These are phyloP conservation scores for Dicrostonyx torquatus DNA, from an alignment of 2,797 vertebrate genomes.

Conservation along the genomic window DNA sequence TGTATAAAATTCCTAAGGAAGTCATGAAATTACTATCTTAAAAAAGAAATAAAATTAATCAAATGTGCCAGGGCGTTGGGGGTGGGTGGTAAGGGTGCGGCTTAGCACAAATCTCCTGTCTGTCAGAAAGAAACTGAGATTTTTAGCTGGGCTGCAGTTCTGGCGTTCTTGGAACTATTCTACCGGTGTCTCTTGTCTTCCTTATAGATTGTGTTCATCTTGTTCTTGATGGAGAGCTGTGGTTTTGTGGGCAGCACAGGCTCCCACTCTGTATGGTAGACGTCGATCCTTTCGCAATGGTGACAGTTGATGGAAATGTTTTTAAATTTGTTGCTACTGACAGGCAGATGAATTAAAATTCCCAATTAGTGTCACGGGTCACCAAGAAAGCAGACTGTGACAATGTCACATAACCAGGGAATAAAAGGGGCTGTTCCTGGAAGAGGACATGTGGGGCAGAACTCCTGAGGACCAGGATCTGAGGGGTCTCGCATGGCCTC, in stretches of 20 bases:
- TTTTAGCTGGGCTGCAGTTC: constrained; percentile 35
- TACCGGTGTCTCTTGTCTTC: constrained; percentile 49
- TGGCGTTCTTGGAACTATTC: constrained; percentile 60
- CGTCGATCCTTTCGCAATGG: constrained; percentile 56
- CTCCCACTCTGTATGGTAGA: not conserved
- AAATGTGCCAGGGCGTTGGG: not conserved
- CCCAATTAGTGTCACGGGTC: constrained; percentile 54
- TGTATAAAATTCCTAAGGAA: not conserved
- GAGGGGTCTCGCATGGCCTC: not conserved
- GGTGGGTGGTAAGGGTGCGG: not conserved
- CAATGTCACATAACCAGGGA: not conserved
- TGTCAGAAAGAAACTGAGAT: constrained; percentile 56
- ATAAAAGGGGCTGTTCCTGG: not conserved
- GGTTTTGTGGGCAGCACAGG: constrained; percentile 34
- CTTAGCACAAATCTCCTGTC: constrained; percentile 34
- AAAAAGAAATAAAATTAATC: constrained; percentile 34
- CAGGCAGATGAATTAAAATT: constrained; percentile 68
- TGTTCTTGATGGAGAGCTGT: constrained; percentile 52
- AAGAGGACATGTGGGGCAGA: not conserved
- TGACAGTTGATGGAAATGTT: constrained; percentile 70
- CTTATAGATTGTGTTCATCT: constrained; percentile 49
- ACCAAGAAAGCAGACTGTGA: constrained; percentile 41
- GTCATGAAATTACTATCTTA: not conserved
- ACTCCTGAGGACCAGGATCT: not conserved
- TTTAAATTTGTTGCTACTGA: constrained; percentile 67